Percentiles rank a stretch among this genome's conserved stretches.
Evolutionary conservation across 2,113 vertebrate genomes (phyloP).

Genomic region (Gasterosteus nipponicus): DNA sequence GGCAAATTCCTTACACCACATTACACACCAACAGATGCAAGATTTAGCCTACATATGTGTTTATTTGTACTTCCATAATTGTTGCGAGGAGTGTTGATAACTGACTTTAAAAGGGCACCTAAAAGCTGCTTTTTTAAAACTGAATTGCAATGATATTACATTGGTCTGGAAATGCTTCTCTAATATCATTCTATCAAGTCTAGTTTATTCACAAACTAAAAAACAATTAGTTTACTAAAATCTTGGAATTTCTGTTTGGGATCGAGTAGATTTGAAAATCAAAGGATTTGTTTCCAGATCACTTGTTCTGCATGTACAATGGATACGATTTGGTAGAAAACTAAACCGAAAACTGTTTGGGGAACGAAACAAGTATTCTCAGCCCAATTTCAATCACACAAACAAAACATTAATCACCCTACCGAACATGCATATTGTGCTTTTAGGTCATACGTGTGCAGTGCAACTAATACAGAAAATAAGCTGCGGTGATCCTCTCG

Average conservation of each 20-base stretch:
- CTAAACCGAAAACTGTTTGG: background rate
- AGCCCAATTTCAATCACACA: background rate
- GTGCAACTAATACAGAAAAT: background rate
- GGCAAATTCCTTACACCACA: background rate
- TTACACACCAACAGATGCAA: background rate
- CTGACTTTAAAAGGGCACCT: background rate
- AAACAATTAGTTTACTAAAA: background rate
- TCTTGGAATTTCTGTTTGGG: background rate
- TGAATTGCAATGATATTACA: slow-evolving; percentile 2
- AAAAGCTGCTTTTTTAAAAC: background rate
- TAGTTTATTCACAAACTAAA: background rate
- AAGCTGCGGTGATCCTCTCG: background rate
- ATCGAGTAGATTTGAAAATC: background rate
- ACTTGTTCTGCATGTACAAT: background rate
- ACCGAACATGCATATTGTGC: background rate
- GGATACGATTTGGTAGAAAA: background rate
- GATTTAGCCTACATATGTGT: background rate
- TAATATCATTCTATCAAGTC: background rate
- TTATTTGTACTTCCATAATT: background rate
- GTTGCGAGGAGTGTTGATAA: background rate
- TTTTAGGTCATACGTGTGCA: background rate
- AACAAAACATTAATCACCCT: no score
- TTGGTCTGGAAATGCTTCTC: background rate
- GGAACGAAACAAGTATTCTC: background rate
- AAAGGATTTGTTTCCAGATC: slow-evolving; percentile 7